These are phyloP conservation scores for Holacanthella duospinosa DNA, from an alignment of 2,888 invertebrate species.

Conservation along the genomic window DNA sequence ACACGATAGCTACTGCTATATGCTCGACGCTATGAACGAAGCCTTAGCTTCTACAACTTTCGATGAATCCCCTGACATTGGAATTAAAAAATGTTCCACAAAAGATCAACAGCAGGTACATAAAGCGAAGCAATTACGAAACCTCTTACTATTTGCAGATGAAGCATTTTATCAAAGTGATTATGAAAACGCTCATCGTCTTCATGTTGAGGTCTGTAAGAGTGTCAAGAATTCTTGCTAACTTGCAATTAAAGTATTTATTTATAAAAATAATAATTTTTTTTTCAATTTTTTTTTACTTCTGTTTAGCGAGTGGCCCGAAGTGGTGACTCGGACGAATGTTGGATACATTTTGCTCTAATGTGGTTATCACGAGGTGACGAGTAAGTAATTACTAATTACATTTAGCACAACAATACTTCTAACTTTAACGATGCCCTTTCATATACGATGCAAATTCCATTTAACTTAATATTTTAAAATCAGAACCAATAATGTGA, in stretches of 20 bases:
- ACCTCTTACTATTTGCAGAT: conserved; percentile 20
- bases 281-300: too few relatives aligned
- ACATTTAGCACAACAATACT: too few relatives aligned
- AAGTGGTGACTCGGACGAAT: conserved; percentile 12
- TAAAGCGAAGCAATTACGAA: not conserved
- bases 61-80: conserved; percentile 16
- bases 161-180: conserved; percentile 29
- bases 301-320: not conserved
- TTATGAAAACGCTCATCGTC: conserved; percentile 28
- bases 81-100: too few relatives aligned
- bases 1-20: conserved; percentile 28
- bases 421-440: too few relatives aligned
- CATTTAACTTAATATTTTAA: too few relatives aligned
- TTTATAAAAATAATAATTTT: not conserved
- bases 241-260: not conserved
- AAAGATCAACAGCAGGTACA: not conserved
- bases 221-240: too few relatives aligned
- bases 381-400: too few relatives aligned
- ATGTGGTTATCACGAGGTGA: conserved; percentile 26
- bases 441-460: too few relatives aligned
- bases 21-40: conserved; percentile 28
- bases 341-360: conserved; percentile 28
- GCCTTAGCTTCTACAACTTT: conserved; percentile 16
- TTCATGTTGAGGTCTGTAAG: conserved; percentile 17
- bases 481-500: not conserved